These are phyloP conservation scores for Tauraco hartlaubi DNA, from an alignment of 2,797 vertebrate species.

Conservation along the genomic window DNA sequence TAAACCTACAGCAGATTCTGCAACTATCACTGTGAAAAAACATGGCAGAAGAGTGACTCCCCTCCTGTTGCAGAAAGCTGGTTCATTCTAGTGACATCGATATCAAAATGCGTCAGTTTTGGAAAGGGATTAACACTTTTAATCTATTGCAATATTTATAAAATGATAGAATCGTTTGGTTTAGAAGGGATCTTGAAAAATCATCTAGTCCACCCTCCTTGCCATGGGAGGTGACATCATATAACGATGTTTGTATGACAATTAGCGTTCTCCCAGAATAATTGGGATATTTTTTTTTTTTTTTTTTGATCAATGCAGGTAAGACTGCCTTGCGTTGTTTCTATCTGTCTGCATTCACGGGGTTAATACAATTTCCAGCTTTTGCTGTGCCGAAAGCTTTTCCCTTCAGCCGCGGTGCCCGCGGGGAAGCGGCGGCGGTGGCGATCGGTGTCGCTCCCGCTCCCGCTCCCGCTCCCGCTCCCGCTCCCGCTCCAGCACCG, in stretches of 20 bases:
- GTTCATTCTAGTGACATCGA: neutral
- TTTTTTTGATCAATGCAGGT: neutral
- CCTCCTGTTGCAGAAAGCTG: neutral
- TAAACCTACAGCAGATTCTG: neutral
- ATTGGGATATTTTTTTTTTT: neutral
- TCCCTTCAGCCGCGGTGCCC: rapidly evolving
- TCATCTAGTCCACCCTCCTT: neutral
- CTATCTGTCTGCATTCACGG: too few relatives aligned
- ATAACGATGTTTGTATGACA: neutral
- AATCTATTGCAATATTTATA: neutral
- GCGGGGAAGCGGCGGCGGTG: neutral
- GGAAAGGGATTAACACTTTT: neutral
- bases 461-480: too few relatives aligned
- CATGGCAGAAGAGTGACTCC: neutral
- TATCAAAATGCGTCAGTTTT: neutral
- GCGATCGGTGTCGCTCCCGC: too few relatives aligned
- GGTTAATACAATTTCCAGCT: too few relatives aligned
- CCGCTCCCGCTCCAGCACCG: neutral
- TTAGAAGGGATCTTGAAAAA: neutral
- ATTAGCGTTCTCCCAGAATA: neutral
- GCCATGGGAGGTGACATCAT: neutral
- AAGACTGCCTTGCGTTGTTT: neutral
- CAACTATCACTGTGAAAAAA: neutral
- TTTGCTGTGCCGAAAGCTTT: rapidly evolving
- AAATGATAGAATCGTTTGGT: neutral